phyloP scores from a whole-genome alignment of 2,888 invertebrate species.

The Emmelina monodactyla region DNA sequence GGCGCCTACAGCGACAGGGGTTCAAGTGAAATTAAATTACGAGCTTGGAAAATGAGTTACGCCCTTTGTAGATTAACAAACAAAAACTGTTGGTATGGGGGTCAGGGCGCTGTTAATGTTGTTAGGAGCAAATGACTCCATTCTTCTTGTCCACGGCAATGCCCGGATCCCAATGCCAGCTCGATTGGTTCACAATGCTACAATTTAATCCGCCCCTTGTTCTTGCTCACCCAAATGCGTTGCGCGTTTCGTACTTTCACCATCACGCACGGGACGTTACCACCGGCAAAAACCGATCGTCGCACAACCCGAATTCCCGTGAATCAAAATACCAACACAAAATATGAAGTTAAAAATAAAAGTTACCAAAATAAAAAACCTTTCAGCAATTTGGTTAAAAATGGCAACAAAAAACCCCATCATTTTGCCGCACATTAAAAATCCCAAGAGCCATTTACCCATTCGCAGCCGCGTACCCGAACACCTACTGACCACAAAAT shows the following conservation, averaged over 20 bases:
- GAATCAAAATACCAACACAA: too few relatives aligned
- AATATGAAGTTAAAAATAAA: too few relatives aligned
- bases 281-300: too few relatives aligned
- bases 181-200: conserved; percentile 37
- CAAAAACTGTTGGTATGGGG: conserved; percentile 63
- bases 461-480: conserved; percentile 3
- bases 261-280: conserved; percentile 27
- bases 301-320: too few relatives aligned
- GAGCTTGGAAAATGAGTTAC: conserved; percentile 65
- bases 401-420: too few relatives aligned
- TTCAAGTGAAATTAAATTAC: conserved; percentile 61
- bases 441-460: too few relatives aligned
- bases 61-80: conserved; percentile 66
- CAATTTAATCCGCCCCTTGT: conserved; percentile 53
- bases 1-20: conserved; percentile 35
- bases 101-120: conserved; percentile 54
- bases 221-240: conserved; percentile 46
- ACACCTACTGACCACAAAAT: conserved; percentile 35
- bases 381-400: too few relatives aligned
- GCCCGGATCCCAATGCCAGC: conserved; percentile 24
- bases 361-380: too few relatives aligned
- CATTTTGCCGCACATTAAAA: too few relatives aligned
- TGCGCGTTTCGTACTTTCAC: conserved; percentile 54
- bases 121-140: conserved; percentile 62
- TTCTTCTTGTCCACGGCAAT: conserved; percentile 48